phyloP scores from a whole-genome alignment of 2,888 invertebrate species.

The Baccha elongata region DNA sequence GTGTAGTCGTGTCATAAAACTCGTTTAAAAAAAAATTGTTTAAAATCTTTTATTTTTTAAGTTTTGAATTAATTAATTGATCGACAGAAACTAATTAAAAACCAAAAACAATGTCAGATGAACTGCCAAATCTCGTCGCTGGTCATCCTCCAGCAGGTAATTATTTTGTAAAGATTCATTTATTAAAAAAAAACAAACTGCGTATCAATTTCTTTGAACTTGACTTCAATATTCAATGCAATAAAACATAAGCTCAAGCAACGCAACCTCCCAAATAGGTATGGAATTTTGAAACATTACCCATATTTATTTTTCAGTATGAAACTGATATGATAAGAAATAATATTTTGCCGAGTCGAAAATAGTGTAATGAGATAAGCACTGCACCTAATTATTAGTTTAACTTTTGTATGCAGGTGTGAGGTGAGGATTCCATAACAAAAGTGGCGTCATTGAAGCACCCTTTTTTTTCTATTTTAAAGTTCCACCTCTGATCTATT shows the following conservation, averaged over 20 bases:
- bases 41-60: background rate
- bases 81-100: background rate
- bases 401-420: background rate
- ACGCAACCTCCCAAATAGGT: background rate
- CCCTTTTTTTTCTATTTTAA: background rate
- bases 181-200: background rate
- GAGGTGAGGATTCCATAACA: background rate
- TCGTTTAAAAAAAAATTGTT: background rate
- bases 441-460: constrained; percentile 12
- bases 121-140: constrained; percentile 89
- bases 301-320: background rate
- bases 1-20: constrained; percentile 78
- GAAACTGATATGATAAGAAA: constrained; percentile 25
- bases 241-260: background rate
- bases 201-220: background rate
- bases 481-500: too few relatives aligned
- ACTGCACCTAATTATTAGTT: too few relatives aligned
- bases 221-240: background rate
- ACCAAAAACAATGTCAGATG: constrained; percentile 82
- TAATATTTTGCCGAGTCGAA: background rate
- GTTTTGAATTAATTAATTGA: background rate
- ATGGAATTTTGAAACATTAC: background rate
- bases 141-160: constrained; percentile 96
- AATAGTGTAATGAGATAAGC: background rate
- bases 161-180: background rate